phyloP scores from a whole-genome alignment of 30 jellyfish, hydroid and myxozoan species.

The Nemopilema nomurai region DNA sequence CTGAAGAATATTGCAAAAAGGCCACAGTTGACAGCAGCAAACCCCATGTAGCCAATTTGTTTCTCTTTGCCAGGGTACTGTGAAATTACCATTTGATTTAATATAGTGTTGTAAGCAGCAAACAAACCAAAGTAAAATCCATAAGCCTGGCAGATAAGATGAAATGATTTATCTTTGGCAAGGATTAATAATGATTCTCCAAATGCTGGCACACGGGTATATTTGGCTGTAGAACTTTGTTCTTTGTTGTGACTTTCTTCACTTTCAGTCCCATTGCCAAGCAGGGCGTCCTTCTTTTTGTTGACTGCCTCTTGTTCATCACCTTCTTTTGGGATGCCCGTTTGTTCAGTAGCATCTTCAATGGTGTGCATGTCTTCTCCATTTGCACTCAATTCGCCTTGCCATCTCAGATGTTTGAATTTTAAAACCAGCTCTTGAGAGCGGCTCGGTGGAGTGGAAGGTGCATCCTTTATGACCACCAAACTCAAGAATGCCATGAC shows the following conservation, averaged over 20 bases:
- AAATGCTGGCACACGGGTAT: constrained; percentile 25
- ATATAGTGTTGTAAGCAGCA: constrained; percentile 77
- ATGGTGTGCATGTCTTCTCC: too few relatives aligned
- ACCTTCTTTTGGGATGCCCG: background rate
- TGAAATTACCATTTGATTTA: constrained; percentile 72
- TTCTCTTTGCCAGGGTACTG: constrained; percentile 76
- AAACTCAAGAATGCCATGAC: constrained; percentile 55
- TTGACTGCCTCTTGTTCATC: background rate
- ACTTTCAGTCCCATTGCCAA: background rate
- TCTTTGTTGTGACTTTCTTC: too few relatives aligned
- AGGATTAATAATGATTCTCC: constrained; percentile 51
- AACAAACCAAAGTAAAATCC: constrained; percentile 71
- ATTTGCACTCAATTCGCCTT: background rate
- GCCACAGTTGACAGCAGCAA: constrained; percentile 71
- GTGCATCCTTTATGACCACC: constrained; percentile 62
- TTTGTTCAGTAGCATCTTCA: too few relatives aligned
- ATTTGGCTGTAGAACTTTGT: background rate
- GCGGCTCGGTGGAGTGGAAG: constrained; percentile 90
- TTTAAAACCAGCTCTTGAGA: constrained; percentile 71
- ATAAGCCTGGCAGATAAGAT: constrained; percentile 79
- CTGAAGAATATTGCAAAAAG: constrained; percentile 74
- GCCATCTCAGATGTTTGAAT: background rate
- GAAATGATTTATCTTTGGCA: constrained; percentile 61
- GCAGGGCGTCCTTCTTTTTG: background rate
- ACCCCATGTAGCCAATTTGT: constrained; percentile 94